Percentiles rank a stretch among this genome's conserved stretches.
These are phyloP conservation scores for Lamellibrachia satsuma DNA, from an alignment of 2,888 invertebrate genomes.

Conservation along the genomic window DNA sequence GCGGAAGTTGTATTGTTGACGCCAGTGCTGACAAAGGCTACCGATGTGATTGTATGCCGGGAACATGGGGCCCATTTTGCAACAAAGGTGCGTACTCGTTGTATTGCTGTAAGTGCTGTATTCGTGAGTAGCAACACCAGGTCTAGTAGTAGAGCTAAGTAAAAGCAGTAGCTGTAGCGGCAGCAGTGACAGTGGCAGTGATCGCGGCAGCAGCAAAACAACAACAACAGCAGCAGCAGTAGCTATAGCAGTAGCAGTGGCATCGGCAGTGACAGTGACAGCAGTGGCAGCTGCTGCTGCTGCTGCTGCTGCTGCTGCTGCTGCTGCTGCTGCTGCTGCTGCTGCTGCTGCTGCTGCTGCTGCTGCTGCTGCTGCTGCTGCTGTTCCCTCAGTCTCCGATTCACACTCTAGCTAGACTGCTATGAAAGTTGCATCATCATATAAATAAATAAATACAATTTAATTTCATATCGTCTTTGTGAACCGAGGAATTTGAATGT, in stretches of 20 bases:
- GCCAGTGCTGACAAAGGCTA: background rate
- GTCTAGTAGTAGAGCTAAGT: too few relatives aligned
- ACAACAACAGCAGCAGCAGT: background rate
- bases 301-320: background rate
- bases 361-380: background rate
- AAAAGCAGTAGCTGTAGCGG: too few relatives aligned
- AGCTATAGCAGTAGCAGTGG: background rate
- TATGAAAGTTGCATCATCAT: background rate
- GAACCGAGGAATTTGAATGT: background rate
- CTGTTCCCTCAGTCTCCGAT: background rate
- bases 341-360: too few relatives aligned
- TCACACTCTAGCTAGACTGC: background rate
- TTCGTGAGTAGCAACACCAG: too few relatives aligned
- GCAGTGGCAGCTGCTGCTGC: too few relatives aligned
- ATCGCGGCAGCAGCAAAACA: too few relatives aligned
- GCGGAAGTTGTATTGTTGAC: background rate
- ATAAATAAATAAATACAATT: background rate
- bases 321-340: background rate
- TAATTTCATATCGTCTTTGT: background rate
- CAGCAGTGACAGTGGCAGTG: too few relatives aligned
- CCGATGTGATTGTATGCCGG: slow-evolving; percentile 8
- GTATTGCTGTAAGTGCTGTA: background rate
- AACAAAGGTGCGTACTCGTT: background rate
- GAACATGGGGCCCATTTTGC: background rate
- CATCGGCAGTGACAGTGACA: too few relatives aligned